Conservation (phyloP, 1,140 invertebrate species). For the Pectinophora gossypiella region DNA sequence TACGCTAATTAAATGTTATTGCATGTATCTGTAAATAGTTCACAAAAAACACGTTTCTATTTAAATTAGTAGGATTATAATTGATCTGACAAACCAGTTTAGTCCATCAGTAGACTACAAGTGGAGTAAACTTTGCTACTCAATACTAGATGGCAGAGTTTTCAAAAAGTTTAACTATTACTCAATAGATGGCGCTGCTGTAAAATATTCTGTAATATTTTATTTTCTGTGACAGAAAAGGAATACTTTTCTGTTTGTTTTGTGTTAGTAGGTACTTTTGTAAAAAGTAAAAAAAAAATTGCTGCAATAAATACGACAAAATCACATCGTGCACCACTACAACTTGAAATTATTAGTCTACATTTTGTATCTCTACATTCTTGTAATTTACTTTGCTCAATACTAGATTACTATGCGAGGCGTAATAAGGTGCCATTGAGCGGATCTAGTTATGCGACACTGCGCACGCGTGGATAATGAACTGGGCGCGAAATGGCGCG, state of each 20-base stretch:
- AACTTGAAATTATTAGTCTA: no score
- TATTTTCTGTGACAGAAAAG: no score
- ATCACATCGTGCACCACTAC: no score
- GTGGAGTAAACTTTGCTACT: slow-evolving; percentile 23
- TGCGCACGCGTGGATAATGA: neutral
- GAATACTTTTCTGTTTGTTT: no score
- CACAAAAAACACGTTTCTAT: neutral
- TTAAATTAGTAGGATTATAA: slow-evolving; percentile 6
- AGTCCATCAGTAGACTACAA: neutral
- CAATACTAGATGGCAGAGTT: slow-evolving; percentile 23
- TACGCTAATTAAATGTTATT: neutral
- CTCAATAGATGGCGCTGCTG: neutral
- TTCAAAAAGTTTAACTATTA: neutral
- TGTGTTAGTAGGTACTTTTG: no score
- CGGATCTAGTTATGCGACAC: neutral
- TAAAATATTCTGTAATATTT: no score
- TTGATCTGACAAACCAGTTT: neutral
- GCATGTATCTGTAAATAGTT: neutral
- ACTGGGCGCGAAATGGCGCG: neutral
- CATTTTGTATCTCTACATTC: no score
- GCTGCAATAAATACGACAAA: no score
- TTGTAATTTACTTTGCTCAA: no score
- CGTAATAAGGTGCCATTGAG: no score
- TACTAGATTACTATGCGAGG: no score
- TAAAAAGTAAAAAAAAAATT: no score